Base-by-base conservation (phyloP, 2,888 invertebrate species). In the Andrena haemorrhoa region DNA sequence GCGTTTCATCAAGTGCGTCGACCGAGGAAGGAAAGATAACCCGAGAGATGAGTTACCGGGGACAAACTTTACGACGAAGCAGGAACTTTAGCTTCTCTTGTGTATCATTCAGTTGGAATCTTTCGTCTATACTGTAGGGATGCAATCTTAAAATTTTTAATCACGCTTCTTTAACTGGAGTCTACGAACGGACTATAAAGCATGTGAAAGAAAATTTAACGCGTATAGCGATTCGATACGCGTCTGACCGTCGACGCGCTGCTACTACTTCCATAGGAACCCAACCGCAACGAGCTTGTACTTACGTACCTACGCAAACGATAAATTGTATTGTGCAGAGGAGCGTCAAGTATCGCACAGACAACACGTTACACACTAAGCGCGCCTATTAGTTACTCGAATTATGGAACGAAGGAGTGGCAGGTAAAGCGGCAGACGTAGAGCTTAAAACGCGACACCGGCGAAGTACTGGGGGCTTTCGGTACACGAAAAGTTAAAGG, bases 401-500 rank as follows among this genome's bases (percentile, higher is more conserved):
- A 65, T 60, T 65, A 56, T 49, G 26, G 47, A 16, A n/a, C 65
- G 23, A 26, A 49, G 66, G 56, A n/a, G 47, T 10, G 56, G 10
- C 12, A 60, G 12, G 20, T 8, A 10, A 10, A 47, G 69, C 26
- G 35, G 12, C 47, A 69, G 12, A 10, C n/a, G 5, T 1, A n/a
- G 20, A 47, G 77, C 56, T 66, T 78, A 83, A 75, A 51, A 51
- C 71, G 8, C 66, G 68, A 78, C 66, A 31, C 51, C 58, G 41
- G 58, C 70, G 33, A 66, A 72, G 60, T 49, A 60, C 66, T n/a
- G 47, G 4, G 49, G 76, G 78, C 41, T 76, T 88, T 71, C 69
- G 58, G 60, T 79, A 56, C 68, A 66, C 60, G 76, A 86, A 79
- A 87, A 75, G 82, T 79, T 75, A 71, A 79, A 75, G 78, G 35